Percentiles rank a stretch among this genome's conserved stretches.
Conservation (phyloP, 1,140 invertebrate genomes). For the Phthorimaea operculella region DNA sequence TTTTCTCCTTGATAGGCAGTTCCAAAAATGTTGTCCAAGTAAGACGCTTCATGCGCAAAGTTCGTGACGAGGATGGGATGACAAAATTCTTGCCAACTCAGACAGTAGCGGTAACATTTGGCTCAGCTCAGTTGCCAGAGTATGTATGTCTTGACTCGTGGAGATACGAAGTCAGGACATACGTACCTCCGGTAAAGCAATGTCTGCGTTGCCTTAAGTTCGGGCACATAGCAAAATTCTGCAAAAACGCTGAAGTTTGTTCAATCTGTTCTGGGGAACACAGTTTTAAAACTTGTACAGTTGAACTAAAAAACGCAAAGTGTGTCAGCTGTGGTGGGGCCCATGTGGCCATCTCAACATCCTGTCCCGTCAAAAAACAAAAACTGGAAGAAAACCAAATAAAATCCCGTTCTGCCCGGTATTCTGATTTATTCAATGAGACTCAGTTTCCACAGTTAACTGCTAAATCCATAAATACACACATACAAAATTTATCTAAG, state of each 20-base stretch:
- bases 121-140: not conserved
- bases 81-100: not conserved
- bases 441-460: constrained; percentile 6
- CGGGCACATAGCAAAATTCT: constrained; percentile 23
- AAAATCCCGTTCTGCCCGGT: constrained; percentile 8
- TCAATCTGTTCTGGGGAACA: constrained; percentile 20
- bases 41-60: constrained; percentile 7
- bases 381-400: constrained; percentile 15
- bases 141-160: not conserved
- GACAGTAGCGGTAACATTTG: constrained; percentile 6
- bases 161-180: constrained; percentile 12
- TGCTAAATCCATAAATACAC: not conserved
- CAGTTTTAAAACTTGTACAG: constrained; percentile 14
- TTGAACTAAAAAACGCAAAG: constrained; percentile 4
- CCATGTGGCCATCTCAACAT: constrained; percentile 16
- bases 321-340: constrained; percentile 18
- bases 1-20: constrained; percentile 3
- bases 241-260: constrained; percentile 20
- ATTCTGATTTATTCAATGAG: constrained; percentile 14
- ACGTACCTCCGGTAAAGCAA: constrained; percentile 27
- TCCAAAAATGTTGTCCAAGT: constrained; percentile 7
- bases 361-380: constrained; percentile 17
- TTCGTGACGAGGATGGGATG: not conserved
- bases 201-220: constrained; percentile 20
- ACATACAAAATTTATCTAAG: not conserved